Conservation (phyloP, 1,140 invertebrate species). For the Drosophila pseudoananassae region DNA sequence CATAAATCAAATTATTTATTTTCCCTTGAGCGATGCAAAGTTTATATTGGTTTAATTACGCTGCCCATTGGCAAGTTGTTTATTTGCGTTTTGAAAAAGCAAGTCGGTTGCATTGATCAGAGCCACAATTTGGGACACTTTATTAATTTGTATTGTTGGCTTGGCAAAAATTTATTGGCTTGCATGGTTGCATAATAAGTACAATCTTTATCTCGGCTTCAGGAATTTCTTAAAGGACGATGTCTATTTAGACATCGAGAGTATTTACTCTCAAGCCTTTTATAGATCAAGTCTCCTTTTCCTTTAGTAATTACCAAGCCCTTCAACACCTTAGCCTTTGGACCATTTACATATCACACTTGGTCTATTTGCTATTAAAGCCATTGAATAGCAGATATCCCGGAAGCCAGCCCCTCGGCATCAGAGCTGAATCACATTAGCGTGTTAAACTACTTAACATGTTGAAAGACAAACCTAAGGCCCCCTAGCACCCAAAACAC, state of each 20-base stretch:
- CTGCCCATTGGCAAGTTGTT: background rate
- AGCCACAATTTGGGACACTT: background rate
- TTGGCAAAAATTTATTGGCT: background rate
- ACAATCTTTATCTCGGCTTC: too few relatives aligned
- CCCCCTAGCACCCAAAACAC: conserved; percentile 5
- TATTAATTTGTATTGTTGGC: background rate
- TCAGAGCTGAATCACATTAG: conserved; percentile 61
- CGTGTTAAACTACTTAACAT: conserved; percentile 73
- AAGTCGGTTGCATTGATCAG: background rate
- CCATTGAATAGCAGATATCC: conserved; percentile 41
- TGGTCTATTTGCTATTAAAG: conserved; percentile 19
- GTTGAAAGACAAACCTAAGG: conserved; percentile 26
- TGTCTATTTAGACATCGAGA: too few relatives aligned
- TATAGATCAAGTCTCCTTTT: too few relatives aligned
- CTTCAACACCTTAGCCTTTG: background rate
- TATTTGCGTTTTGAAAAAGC: background rate
- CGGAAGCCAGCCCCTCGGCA: conserved; percentile 35
- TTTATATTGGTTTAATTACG: background rate
- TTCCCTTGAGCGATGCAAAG: background rate
- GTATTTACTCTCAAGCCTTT: too few relatives aligned
- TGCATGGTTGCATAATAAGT: background rate
- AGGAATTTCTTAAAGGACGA: too few relatives aligned
- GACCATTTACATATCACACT: conserved; percentile 15
- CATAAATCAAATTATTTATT: background rate
- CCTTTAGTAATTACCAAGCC: background rate